phyloP scores from a whole-genome alignment of 2,888 invertebrate genomes.

The Brenthis daphne region DNA sequence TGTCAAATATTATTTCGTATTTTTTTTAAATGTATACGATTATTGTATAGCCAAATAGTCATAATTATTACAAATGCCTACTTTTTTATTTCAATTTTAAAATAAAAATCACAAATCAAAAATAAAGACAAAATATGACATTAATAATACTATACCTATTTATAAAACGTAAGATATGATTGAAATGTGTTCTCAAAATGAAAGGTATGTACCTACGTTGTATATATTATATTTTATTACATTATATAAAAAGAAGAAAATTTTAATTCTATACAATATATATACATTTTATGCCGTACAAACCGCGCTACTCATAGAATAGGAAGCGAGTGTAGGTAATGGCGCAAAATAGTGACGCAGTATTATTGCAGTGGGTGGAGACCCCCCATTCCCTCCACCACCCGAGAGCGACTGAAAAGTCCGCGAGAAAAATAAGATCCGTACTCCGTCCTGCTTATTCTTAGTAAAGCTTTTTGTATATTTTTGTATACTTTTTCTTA shows the following conservation, averaged over 20 bases:
- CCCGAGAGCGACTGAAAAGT: conserved; percentile 80
- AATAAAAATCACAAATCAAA: too few species aligned
- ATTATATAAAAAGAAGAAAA: background rate
- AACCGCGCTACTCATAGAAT: conserved; percentile 78
- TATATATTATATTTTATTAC: background rate
- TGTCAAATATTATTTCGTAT: too few species aligned
- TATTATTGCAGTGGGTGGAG: conserved; percentile 80
- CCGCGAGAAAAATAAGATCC: conserved; percentile 83
- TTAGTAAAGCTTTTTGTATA: conserved; percentile 75
- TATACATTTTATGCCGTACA: conserved; percentile 58
- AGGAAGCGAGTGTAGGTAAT: conserved; percentile 83
- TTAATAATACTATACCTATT: too few species aligned
- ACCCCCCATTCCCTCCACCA: conserved; percentile 53
- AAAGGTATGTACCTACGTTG: too few species aligned
- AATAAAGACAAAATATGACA: too few species aligned
- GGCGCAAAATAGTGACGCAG: conserved; percentile 84
- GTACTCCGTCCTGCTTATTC: conserved; percentile 81
- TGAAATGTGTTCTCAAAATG: too few species aligned
- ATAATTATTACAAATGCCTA: too few species aligned
- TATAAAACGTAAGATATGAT: too few species aligned
- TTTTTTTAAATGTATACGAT: too few species aligned
- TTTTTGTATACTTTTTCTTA: conserved; percentile 55
- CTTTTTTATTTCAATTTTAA: too few species aligned
- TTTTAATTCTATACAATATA: conserved; percentile 1
- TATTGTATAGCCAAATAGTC: too few species aligned